These are phyloP conservation scores for Nomada flava DNA, from an alignment of 2,888 invertebrate genomes.

Conservation along the genomic window DNA sequence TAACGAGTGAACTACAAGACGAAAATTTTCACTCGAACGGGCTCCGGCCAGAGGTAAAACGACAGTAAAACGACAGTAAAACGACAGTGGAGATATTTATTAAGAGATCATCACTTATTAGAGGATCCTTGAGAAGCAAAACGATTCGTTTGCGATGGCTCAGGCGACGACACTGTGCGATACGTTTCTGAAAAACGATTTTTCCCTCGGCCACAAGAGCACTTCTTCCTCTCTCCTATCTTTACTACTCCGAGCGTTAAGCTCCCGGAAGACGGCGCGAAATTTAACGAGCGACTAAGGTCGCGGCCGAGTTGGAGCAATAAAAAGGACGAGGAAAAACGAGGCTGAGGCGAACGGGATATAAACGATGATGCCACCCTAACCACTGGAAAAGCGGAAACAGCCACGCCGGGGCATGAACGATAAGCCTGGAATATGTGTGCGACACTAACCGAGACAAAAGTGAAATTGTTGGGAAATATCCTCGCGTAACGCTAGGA, in stretches of 20 bases:
- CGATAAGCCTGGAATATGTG: conserved; percentile 39
- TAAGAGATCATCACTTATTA: conserved; percentile 62
- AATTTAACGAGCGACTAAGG: conserved; percentile 68
- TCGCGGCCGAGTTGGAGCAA: conserved; percentile 39
- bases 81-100: conserved; percentile 49
- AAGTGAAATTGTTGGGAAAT: conserved; percentile 44
- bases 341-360: conserved; percentile 55
- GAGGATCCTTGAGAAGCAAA: conserved; percentile 48
- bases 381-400: conserved; percentile 16
- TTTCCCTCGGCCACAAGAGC: conserved; percentile 48
- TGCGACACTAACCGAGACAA: conserved; percentile 17
- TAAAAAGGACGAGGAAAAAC: conserved; percentile 61
- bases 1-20: conserved; percentile 35
- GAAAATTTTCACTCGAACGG: conserved; percentile 21
- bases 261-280: conserved; percentile 62
- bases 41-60: not conserved
- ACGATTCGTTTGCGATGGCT: conserved; percentile 32
- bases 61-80: conserved; percentile 15
- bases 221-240: conserved; percentile 54
- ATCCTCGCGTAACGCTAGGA: not conserved
- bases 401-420: conserved; percentile 13
- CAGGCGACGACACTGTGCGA: not conserved
- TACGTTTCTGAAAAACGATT: conserved; percentile 42
- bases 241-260: conserved; percentile 62
- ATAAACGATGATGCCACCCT: conserved; percentile 49